Evolutionary conservation across 2,888 invertebrate genomes (phyloP), one percentile per base, ranked within the genome.

Genomic region (Drosophila ochracea): DNA sequence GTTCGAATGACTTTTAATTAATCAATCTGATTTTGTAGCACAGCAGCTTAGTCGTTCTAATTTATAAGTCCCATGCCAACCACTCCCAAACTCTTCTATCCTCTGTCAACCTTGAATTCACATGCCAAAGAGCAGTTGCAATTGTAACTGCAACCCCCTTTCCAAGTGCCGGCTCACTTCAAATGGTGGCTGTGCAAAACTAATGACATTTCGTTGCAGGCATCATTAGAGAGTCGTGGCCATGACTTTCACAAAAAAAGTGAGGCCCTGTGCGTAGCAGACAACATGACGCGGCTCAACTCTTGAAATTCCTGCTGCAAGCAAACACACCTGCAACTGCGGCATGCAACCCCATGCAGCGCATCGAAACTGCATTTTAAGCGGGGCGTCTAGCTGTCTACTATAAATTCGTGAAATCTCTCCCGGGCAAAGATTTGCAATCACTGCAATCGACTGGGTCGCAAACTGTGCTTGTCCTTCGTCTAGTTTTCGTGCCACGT

Each of bases 221-320:
- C 85, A 89, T 89, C 90, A 85, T 89, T 89, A 88, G 90, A 71
- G 74, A 73, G 69, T 50, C 76, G 68, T 73, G 87, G 73, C 84
- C 84, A 82, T 89, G 84, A 87, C 90, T 80, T 84, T 89, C 66
- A 82, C 66, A 89, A 84, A 79, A 65, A 30, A 63, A 35, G 39
- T 47, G 37, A 21, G 25, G 37, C 19, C 25, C 49, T 52, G 28
- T 37, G 54, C 59, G 52, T 59, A 57, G 53, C 76, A 86, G 87
- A 90, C 89, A 86, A 90, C 75, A 76, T 87, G 87, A 83, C 90
- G 90, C 89, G 69, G 74, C 71, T 59, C 50, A 65, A 72, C 74
- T 67, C 65, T 57, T 43, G 55, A 75, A 76, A 82, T 78, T 77
- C 78, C 81, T 68, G 66, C 50, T 31, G 53, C 65, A 39, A 5